Percentiles rank a stretch among this genome's conserved stretches.
These are phyloP conservation scores for Gymnoscelis rufifasciata DNA, from an alignment of 2,888 invertebrate genomes.

Conservation along the genomic window DNA sequence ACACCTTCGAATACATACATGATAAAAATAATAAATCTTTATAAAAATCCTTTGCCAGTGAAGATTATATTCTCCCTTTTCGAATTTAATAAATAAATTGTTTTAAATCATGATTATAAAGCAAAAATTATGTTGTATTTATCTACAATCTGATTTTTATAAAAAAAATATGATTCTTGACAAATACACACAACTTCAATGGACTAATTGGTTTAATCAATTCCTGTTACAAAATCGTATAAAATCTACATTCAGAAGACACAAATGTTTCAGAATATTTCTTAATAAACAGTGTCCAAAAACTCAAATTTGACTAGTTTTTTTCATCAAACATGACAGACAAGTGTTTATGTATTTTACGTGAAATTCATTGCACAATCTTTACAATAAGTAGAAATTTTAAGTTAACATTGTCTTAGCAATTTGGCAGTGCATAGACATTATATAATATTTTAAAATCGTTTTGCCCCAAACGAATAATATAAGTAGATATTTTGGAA, in stretches of 20 bases:
- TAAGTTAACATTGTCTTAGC: background rate
- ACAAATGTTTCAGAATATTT: conserved; percentile 25
- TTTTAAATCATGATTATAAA: too few relatives aligned
- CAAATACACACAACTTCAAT: too few relatives aligned
- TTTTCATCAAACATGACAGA: conserved; percentile 21
- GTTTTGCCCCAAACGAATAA: too few relatives aligned
- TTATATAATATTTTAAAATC: background rate
- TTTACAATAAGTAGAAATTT: background rate
- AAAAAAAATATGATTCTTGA: too few relatives aligned
- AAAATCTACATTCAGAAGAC: conserved; percentile 17
- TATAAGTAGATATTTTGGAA: background rate
- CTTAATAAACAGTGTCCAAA: background rate
- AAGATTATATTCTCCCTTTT: too few relatives aligned
- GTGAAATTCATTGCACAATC: too few relatives aligned
- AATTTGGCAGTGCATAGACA: conserved; percentile 11
- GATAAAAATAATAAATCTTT: conserved; percentile 44
- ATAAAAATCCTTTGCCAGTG: conserved; percentile 45
- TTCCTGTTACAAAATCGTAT: conserved; percentile 19
- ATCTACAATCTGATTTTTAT: too few relatives aligned
- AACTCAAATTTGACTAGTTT: conserved; percentile 31
- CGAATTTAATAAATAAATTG: too few relatives aligned
- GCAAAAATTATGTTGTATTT: too few relatives aligned
- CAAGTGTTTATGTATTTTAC: background rate
- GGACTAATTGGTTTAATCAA: conserved; percentile 9
- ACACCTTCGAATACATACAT: conserved; percentile 50